Conservation (phyloP, 1,140 invertebrate species). For the Camponotus vicinus region DNA sequence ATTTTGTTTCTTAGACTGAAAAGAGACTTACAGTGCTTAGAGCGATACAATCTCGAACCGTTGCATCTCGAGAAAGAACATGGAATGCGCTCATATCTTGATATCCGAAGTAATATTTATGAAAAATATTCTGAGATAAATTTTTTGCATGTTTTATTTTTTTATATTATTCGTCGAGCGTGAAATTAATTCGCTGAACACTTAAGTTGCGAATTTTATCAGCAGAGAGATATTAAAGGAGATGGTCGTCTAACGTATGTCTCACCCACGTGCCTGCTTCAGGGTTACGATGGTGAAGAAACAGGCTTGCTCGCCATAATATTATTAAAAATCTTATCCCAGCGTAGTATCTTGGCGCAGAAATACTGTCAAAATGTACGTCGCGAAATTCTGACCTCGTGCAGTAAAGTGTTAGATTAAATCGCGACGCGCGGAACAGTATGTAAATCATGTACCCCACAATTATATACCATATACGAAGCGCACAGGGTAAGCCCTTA, state of each 20-base stretch:
- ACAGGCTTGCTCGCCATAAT: background rate
- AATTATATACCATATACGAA: slow-evolving; percentile 55
- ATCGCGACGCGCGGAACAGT: slow-evolving; percentile 60
- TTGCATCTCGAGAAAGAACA: background rate
- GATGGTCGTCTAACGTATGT: background rate
- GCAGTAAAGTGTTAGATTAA: slow-evolving; percentile 57
- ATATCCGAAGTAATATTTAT: slow-evolving; percentile 3
- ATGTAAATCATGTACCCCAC: slow-evolving; percentile 53
- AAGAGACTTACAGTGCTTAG: background rate
- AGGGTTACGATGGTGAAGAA: background rate
- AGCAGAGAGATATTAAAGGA: background rate
- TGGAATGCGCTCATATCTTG: background rate
- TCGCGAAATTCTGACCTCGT: slow-evolving; percentile 41
- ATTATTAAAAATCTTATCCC: slow-evolving; percentile 29
- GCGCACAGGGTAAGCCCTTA: slow-evolving; percentile 50
- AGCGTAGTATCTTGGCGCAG: slow-evolving; percentile 13
- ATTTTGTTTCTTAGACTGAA: background rate
- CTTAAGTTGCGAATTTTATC: background rate
- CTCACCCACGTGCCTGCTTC: background rate
- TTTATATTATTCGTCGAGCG: background rate
- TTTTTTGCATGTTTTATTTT: slow-evolving; percentile 9
- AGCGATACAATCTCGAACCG: background rate
- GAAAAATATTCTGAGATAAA: slow-evolving; percentile 26
- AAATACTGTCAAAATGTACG: slow-evolving; percentile 43
- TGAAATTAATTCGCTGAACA: background rate